These are phyloP conservation scores for Mastomys coucha DNA, from an alignment of 2,113 vertebrate species.

Conservation along the genomic window DNA sequence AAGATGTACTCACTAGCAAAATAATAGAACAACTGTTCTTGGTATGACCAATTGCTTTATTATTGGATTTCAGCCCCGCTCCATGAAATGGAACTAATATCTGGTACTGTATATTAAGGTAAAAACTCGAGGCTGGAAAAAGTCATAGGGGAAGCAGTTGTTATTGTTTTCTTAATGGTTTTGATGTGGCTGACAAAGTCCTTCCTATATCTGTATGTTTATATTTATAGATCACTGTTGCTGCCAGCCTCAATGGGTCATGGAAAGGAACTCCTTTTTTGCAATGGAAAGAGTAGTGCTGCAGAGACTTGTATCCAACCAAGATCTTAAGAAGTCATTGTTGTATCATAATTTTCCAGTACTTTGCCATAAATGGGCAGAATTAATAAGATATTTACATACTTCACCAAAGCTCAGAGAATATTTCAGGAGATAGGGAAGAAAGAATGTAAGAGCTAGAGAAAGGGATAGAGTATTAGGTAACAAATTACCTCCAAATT, in stretches of 20 bases:
- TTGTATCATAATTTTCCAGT: not conserved
- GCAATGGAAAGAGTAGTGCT: not conserved
- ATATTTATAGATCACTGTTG: not conserved
- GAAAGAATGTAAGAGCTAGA: not conserved
- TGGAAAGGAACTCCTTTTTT: not conserved
- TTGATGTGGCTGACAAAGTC: not conserved
- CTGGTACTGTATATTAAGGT: not conserved
- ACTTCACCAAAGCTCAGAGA: not conserved
- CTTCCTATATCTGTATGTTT: not conserved
- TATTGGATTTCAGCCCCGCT: not conserved
- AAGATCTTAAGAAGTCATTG: not conserved
- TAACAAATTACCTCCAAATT: not conserved
- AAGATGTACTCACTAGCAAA: not conserved
- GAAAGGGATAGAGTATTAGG: not conserved
- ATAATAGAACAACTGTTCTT: not conserved
- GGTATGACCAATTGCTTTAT: not conserved
- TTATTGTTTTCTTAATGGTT: not conserved
- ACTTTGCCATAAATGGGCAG: not conserved
- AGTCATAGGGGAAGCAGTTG: not conserved
- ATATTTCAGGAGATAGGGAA: not conserved
- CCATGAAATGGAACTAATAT: not conserved
- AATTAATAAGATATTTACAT: not conserved
- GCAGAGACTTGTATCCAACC: not conserved
- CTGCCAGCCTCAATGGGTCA: not conserved
- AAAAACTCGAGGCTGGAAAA: not conserved